phyloP scores from a whole-genome alignment of 1,140 invertebrate species.

The roundworm (Caenorhabditis elegans) region DNA sequence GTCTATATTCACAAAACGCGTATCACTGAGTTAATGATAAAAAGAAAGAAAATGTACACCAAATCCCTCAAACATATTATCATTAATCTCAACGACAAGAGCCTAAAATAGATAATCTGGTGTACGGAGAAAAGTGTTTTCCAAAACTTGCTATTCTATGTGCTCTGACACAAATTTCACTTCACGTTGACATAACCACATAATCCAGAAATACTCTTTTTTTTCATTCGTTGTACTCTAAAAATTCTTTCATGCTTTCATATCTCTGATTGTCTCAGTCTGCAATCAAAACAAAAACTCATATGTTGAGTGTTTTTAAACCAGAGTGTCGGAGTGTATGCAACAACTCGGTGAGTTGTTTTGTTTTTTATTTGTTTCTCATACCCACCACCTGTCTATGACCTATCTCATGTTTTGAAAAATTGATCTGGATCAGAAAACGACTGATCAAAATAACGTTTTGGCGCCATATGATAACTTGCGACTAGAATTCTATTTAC shows the following conservation, averaged over 20 bases:
- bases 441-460: too few species aligned
- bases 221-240: not conserved
- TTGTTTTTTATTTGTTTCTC: not conserved
- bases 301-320: slow-evolving; percentile 19
- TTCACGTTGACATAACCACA: not conserved
- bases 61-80: not conserved
- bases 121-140: not conserved
- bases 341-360: not conserved
- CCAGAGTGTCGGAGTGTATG: not conserved
- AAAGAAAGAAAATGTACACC: not conserved
- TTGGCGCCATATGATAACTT: too few species aligned
- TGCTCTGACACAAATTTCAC: not conserved
- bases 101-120: not conserved
- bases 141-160: not conserved
- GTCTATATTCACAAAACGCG: too few species aligned
- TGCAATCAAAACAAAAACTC: slow-evolving; percentile 27
- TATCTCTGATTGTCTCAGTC: not conserved
- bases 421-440: too few species aligned
- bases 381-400: not conserved
- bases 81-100: not conserved
- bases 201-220: slow-evolving; percentile 18
- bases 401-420: too few species aligned
- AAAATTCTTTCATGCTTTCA: not conserved
- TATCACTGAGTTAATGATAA: too few species aligned
- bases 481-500: too few species aligned